Percentiles rank a stretch among this genome's conserved stretches.
Conservation (phyloP, 2,113 vertebrate genomes). For the Etheostoma cragini region DNA sequence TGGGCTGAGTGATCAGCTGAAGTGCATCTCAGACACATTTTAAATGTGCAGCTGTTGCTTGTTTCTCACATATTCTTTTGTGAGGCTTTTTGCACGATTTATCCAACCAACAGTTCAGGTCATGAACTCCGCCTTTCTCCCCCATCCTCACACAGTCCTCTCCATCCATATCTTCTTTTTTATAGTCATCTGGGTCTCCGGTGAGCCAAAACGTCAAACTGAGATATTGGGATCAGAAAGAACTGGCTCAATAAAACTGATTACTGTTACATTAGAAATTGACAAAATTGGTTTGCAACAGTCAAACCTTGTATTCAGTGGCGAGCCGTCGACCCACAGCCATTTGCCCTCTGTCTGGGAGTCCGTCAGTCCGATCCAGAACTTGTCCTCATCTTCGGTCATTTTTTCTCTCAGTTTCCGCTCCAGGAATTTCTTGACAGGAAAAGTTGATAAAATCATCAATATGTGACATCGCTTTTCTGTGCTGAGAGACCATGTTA, state of each 20-base stretch:
- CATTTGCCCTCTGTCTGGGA: conserved; percentile 17
- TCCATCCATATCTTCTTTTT: accelerated
- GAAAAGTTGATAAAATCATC: accelerated
- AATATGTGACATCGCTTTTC: not conserved
- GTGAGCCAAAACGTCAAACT: not conserved
- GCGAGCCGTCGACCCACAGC: conserved; percentile 64
- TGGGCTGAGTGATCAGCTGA: not conserved
- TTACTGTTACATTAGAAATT: not conserved
- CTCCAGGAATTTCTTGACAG: conserved; percentile 41
- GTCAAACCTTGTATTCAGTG: conserved; percentile 21
- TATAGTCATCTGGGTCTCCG: not conserved
- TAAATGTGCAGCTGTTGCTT: not conserved
- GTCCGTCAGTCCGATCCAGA: conserved; percentile 76
- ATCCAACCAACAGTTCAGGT: not conserved
- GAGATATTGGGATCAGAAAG: not conserved
- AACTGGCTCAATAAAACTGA: not conserved
- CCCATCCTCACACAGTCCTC: conserved; percentile 68
- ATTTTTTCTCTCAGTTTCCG: accelerated
- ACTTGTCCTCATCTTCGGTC: accelerated
- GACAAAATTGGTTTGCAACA: not conserved
- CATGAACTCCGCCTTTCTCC: accelerated
- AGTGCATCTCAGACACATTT: not conserved
- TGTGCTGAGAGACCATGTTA: not conserved
- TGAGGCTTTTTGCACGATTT: accelerated
- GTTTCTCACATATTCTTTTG: conserved; percentile 61